These are phyloP conservation scores for Papilio gigon DNA, from an alignment of 2,888 invertebrate genomes.

Conservation along the genomic window DNA sequence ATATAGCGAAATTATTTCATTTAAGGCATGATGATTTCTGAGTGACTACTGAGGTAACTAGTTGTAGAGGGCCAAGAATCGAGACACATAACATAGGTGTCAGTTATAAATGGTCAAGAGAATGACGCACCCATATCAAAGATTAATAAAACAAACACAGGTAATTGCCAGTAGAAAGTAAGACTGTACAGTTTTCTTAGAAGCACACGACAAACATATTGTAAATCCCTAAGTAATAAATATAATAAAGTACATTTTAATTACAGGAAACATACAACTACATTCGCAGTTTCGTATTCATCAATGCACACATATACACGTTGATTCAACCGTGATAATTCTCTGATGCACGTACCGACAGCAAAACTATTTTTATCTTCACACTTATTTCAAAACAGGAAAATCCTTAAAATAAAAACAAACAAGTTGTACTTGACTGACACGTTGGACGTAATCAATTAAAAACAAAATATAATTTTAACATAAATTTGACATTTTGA, in stretches of 20 bases:
- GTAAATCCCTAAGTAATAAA: constrained; percentile 50
- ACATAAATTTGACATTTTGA: not conserved
- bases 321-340: constrained; percentile 49
- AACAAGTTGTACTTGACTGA: not conserved
- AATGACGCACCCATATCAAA: not conserved
- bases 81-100: no score
- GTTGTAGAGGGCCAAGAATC: no score
- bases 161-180: not conserved
- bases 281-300: constrained; percentile 46
- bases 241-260: constrained; percentile 57
- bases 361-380: constrained; percentile 46
- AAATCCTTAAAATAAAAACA: constrained; percentile 9
- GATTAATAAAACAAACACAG: not conserved
- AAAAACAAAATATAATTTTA: not conserved
- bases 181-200: constrained; percentile 47
- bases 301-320: constrained; percentile 49
- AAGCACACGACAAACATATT: constrained; percentile 32
- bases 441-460: constrained; percentile 1
- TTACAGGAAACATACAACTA: constrained; percentile 63
- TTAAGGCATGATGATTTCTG: no score
- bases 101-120: no score
- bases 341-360: constrained; percentile 51
- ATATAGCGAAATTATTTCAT: no score
- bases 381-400: constrained; percentile 12
- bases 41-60: no score